A percentile compares a stretch with the other conserved stretches of the same genome.
Conservation (phyloP, 1,140 invertebrate genomes). For the Drosophila equinoxialis region DNA sequence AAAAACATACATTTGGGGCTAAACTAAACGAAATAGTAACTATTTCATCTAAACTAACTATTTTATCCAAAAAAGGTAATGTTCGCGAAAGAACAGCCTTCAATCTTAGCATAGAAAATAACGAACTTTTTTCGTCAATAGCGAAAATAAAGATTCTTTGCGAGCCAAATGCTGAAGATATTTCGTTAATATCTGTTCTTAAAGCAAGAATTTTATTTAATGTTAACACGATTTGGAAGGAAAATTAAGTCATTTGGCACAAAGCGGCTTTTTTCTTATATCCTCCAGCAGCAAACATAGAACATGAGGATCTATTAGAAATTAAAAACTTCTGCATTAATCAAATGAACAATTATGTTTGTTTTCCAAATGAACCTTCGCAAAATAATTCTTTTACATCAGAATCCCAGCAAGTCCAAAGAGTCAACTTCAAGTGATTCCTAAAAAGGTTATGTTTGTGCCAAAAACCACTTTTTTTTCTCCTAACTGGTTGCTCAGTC, state of each 20-base stretch:
- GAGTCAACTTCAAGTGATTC: background rate
- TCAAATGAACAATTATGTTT: background rate
- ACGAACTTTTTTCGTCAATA: constrained; percentile 20
- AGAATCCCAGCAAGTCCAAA: background rate
- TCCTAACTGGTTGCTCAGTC: no score
- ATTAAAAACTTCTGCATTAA: background rate
- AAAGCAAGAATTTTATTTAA: constrained; percentile 11
- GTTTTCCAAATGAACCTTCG: background rate
- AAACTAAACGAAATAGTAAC: no score
- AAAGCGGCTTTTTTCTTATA: background rate
- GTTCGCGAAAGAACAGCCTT: background rate
- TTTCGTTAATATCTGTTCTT: constrained; percentile 15
- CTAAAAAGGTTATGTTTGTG: background rate
- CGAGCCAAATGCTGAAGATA: constrained; percentile 6
- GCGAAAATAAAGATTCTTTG: constrained; percentile 20
- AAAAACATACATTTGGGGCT: constrained; percentile 10
- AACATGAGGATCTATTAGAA: background rate
- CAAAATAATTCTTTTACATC: background rate
- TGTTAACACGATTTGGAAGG: constrained; percentile 4
- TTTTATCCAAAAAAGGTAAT: no score
- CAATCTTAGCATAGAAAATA: no score
- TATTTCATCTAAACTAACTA: no score
- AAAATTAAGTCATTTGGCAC: constrained; percentile 10
- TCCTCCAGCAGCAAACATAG: constrained; percentile 1
- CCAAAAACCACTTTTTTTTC: constrained; percentile 10